Conservation (phyloP, 2,888 invertebrate species). For the Pheosia tremula region DNA sequence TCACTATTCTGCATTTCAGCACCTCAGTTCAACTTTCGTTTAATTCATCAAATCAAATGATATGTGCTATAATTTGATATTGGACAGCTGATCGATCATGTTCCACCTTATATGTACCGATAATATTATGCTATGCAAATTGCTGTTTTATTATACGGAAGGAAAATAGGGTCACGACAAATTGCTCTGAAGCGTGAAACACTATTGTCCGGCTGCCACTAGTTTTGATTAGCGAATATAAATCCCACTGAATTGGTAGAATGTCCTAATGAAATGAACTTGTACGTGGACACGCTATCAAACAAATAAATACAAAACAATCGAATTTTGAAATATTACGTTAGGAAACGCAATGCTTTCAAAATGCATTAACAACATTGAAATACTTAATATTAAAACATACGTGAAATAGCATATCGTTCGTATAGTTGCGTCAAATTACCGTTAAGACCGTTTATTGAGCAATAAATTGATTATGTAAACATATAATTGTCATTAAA, state of each 20-base stretch:
- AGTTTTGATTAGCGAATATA: neutral
- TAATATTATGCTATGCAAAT: conserved; percentile 17
- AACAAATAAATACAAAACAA: neutral
- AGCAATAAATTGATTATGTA: neutral
- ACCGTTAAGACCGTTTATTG: neutral
- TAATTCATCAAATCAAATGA: conserved; percentile 55
- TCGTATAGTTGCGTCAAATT: neutral
- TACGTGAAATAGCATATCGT: neutral
- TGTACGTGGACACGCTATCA: neutral
- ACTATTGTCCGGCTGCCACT: neutral
- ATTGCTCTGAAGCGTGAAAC: neutral
- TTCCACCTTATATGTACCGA: conserved; percentile 24
- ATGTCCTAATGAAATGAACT: neutral
- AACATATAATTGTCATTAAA: conserved; percentile 5
- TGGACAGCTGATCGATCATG: conserved; percentile 57
- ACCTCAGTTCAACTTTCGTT: conserved; percentile 50
- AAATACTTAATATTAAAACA: neutral
- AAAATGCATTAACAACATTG: neutral
- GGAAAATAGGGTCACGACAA: neutral
- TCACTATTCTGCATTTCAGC: conserved; percentile 59
- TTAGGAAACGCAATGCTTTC: neutral
- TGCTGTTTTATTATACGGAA: conserved; percentile 16
- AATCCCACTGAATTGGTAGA: neutral
- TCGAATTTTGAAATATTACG: neutral
- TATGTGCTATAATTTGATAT: conserved; percentile 52